Percentiles rank a stretch among this genome's conserved stretches.
Conservation (phyloP, 1,140 invertebrate genomes). For the Lutraria rhynchaena region DNA sequence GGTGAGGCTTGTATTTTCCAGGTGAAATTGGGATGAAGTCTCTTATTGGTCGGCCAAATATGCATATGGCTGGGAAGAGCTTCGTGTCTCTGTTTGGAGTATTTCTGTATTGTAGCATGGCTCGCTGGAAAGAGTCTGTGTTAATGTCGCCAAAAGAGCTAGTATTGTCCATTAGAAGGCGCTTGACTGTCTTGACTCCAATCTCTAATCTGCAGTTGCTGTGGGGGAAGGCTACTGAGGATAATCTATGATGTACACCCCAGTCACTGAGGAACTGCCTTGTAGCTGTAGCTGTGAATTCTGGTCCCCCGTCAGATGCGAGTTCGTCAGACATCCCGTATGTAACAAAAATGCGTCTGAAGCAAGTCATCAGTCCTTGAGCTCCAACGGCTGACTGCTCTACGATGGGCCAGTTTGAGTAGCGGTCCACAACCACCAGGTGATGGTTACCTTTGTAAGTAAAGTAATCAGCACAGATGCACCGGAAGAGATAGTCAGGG, state of each 20-base stretch:
- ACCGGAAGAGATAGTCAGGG: conserved; percentile 60
- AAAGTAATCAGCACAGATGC: conserved; percentile 65
- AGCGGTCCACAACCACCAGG: conserved; percentile 54
- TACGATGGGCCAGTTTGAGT: conserved; percentile 9
- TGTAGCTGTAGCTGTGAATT: conserved; percentile 57
- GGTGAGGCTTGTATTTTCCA: conserved; percentile 49
- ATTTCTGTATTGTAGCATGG: conserved; percentile 63
- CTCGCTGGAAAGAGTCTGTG: conserved; percentile 56
- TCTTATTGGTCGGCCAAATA: conserved; percentile 52
- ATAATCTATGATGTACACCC: conserved; percentile 60
- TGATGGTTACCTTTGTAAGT: conserved; percentile 56
- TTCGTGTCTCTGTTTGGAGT: conserved; percentile 55
- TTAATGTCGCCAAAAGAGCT: conserved; percentile 44
- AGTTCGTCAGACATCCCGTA: conserved; percentile 53
- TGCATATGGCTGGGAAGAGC: conserved; percentile 55
- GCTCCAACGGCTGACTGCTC: background rate
- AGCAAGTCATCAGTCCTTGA: conserved; percentile 39
- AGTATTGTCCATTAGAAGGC: conserved; percentile 60
- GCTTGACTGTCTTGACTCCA: conserved; percentile 58
- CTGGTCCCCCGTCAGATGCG: conserved; percentile 53
- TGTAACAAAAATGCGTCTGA: conserved; percentile 46
- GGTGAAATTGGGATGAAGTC: conserved; percentile 63
- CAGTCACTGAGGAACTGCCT: conserved; percentile 58
- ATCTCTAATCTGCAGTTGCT: conserved; percentile 59
- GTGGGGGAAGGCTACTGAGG: conserved; percentile 58